Evolutionary conservation across 1,140 invertebrate genomes (phyloP).

Genomic region (Pararge aegeria): DNA sequence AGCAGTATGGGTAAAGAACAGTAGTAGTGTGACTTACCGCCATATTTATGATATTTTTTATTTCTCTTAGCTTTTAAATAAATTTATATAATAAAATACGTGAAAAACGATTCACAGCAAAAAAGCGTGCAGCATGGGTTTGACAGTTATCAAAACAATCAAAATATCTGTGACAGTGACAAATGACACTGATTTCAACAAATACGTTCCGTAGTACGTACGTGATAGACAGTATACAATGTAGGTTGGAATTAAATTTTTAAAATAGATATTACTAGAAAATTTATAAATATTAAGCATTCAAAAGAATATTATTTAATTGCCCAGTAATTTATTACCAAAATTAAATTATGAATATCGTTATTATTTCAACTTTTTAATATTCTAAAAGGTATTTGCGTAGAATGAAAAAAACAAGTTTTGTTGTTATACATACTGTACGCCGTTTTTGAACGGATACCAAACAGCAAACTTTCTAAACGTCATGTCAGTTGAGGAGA

Average conservation of each 20-base stretch:
- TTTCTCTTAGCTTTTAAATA: background rate
- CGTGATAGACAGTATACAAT: too few relatives aligned
- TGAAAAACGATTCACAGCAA: conserved; percentile 3
- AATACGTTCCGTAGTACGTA: background rate
- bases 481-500: conserved; percentile 64
- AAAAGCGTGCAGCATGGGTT: conserved; percentile 11
- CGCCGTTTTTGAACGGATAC: conserved; percentile 53
- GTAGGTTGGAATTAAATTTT: too few relatives aligned
- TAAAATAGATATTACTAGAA: too few relatives aligned
- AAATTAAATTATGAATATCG: too few relatives aligned
- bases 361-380: too few relatives aligned
- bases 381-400: too few relatives aligned
- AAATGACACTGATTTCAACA: background rate
- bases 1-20: background rate
- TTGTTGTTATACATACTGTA: conserved; percentile 34
- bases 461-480: conserved; percentile 75
- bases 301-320: too few relatives aligned
- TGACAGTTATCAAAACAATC: background rate
- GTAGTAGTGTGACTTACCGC: conserved; percentile 45
- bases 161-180: background rate
- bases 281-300: too few relatives aligned
- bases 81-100: conserved; percentile 1
- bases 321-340: too few relatives aligned
- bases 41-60: conserved; percentile 38
- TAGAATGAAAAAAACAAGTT: conserved; percentile 40